Evolutionary conservation across 1,140 invertebrate genomes (phyloP).

Genomic region (Propsilocerus akamusi): DNA sequence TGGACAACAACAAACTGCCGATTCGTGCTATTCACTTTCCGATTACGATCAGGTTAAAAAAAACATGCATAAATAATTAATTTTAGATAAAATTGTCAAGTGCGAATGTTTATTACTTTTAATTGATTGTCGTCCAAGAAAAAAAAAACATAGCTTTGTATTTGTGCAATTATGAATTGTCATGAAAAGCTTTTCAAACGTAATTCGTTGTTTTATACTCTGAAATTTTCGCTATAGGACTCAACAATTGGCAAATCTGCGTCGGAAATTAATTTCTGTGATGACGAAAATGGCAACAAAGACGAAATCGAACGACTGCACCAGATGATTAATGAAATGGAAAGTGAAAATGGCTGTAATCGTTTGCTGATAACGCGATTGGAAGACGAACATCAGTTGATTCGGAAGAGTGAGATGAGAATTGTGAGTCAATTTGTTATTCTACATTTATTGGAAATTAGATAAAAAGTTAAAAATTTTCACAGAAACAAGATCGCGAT

Average conservation of each 20-base stretch:
- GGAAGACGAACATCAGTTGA: not conserved
- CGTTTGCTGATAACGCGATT: not conserved
- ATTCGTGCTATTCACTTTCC: not conserved
- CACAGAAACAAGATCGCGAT: not conserved
- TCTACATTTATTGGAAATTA: no score
- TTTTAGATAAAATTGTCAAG: no score
- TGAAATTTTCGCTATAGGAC: not conserved
- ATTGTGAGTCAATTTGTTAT: no score
- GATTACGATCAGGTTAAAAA: not conserved
- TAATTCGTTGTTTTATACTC: no score
- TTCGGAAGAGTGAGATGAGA: not conserved
- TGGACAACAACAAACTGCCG: not conserved
- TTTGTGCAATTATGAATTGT: no score
- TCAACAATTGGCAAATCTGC: not conserved
- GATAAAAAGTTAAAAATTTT: no score
- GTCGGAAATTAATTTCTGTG: not conserved
- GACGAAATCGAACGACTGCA: not conserved
- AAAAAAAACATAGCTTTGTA: no score
- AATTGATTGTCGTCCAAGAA: no score
- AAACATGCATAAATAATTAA: no score
- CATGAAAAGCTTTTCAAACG: no score
- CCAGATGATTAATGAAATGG: not conserved
- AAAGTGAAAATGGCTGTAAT: constrained; percentile 1
- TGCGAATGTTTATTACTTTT: no score
- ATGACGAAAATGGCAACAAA: not conserved